Conservation (phyloP, 2,888 invertebrate genomes). For the Lasioglossum malachurum region DNA sequence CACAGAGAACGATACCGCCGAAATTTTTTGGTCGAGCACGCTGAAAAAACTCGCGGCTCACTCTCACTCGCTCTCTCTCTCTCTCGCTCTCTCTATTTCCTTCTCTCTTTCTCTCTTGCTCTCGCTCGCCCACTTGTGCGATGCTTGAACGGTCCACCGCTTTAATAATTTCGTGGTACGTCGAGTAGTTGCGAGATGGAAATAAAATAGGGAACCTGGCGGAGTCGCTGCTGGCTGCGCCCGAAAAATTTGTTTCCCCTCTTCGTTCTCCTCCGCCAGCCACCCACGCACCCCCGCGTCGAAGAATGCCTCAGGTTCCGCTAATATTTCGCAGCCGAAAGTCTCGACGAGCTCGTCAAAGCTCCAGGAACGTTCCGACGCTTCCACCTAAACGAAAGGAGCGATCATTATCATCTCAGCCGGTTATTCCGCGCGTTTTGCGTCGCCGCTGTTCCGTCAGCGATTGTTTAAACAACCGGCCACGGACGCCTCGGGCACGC, state of each 20-base stretch:
- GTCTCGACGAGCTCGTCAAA: slow-evolving; percentile 26
- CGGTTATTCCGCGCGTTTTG: slow-evolving; percentile 8
- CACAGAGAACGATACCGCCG: slow-evolving; percentile 27
- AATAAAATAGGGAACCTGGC: slow-evolving; percentile 59
- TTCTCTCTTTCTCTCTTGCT: slow-evolving; percentile 20
- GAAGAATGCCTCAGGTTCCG: slow-evolving; percentile 47
- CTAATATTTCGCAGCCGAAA: slow-evolving; percentile 50
- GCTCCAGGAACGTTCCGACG: slow-evolving; percentile 39
- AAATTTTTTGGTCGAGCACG: slow-evolving; percentile 64
- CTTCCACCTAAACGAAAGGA: slow-evolving; percentile 26
- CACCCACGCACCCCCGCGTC: background rate
- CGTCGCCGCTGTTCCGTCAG: slow-evolving; percentile 10
- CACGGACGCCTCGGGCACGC: background rate
- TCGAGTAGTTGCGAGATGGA: slow-evolving; percentile 65
- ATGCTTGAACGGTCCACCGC: slow-evolving; percentile 64
- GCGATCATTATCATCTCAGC: slow-evolving; percentile 49
- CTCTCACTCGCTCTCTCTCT: background rate
- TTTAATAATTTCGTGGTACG: slow-evolving; percentile 66
- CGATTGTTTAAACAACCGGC: background rate
- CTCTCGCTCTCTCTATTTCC: slow-evolving; percentile 27
- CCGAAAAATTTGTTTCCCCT: slow-evolving; percentile 51
- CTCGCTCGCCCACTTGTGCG: slow-evolving; percentile 42
- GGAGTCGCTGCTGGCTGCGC: slow-evolving; percentile 29
- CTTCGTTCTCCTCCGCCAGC: background rate
- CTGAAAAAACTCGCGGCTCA: slow-evolving; percentile 34